These are phyloP conservation scores for Eupeodes luniger DNA, from an alignment of 2,888 invertebrate genomes.

Conservation along the genomic window DNA sequence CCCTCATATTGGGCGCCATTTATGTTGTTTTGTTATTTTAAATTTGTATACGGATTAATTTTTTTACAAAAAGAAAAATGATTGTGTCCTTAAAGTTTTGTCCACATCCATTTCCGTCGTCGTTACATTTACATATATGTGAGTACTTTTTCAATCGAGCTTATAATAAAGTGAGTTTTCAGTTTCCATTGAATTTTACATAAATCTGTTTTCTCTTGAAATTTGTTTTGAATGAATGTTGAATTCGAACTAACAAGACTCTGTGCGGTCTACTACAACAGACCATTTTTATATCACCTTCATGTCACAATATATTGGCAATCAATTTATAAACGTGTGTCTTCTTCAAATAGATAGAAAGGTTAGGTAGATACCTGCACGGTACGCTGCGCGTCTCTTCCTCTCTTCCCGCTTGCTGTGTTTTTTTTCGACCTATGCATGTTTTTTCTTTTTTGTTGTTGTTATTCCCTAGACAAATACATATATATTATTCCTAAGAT, in stretches of 20 bases:
- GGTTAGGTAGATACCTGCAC: background rate
- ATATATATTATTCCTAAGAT: slow-evolving; percentile 37
- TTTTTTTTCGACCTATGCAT: slow-evolving; percentile 6
- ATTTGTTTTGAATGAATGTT: background rate
- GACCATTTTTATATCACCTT: background rate
- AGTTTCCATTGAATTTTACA: background rate
- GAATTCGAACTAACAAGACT: background rate
- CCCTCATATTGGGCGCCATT: no score
- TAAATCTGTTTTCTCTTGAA: background rate
- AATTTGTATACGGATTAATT: no score
- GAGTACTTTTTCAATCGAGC: no score
- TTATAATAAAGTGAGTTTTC: background rate
- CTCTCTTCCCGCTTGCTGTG: background rate
- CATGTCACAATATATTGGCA: slow-evolving; percentile 28
- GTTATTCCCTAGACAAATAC: background rate
- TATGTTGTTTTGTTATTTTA: no score
- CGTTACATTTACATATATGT: no score
- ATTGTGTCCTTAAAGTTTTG: no score
- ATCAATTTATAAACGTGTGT: slow-evolving; percentile 24
- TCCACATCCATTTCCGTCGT: no score
- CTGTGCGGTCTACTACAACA: background rate
- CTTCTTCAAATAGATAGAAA: background rate
- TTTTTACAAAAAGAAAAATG: no score
- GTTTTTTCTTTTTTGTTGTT: background rate
- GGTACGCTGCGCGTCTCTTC: background rate